Evolutionary conservation across 1,140 invertebrate species (phyloP), one percentile per base, ranked within the genome.

Genomic region (Diabrotica undecimpunctata): DNA sequence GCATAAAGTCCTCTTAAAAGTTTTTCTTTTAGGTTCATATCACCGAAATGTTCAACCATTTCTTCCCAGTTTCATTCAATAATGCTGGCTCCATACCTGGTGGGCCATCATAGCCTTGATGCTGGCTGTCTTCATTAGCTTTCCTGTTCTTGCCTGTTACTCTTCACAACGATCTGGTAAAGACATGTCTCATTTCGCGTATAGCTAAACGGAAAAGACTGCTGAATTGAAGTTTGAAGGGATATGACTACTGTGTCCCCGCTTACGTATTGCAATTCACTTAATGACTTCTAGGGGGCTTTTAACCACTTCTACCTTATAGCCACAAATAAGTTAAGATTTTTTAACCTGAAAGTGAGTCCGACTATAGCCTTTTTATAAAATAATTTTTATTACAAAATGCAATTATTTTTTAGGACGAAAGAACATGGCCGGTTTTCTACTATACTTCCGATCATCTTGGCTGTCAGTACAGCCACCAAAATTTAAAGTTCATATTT

Each of bases 1-100:
- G 95, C 95, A 82, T 99, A 99, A 74, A 99, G 99, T 81, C 98
- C 98, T 81, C 97, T 85, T 12, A 99, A 83, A 39, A 99, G 86
- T 78, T 96, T 91, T 80, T 96, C 92, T 76, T 94, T 95, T 68
- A 99, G 85, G 75, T 92, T 90, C 97, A 99, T 99, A 79, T 98
- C 93, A 88, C 99, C 97, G 80, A 99, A 99, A 79, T 92, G 97
- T 74, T 98, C 96, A 64, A 96, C 90, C 68, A 98, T 87, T 75
- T 89, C 82, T 60, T 90, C 86, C 87, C 88, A 91, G 71, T 88
- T 90, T 54, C 87, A 86, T 68, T 90, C 87, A 71, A 91, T 91
- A 77, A 88, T 78, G 35, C 88, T 89, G 88, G 87, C 53, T 91
- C 87, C 89, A 96, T 94, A 63, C 92, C 93, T 57, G 90, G 85